Evolutionary conservation across 1,140 invertebrate species (phyloP).

Genomic region (Streblospio benedicti): DNA sequence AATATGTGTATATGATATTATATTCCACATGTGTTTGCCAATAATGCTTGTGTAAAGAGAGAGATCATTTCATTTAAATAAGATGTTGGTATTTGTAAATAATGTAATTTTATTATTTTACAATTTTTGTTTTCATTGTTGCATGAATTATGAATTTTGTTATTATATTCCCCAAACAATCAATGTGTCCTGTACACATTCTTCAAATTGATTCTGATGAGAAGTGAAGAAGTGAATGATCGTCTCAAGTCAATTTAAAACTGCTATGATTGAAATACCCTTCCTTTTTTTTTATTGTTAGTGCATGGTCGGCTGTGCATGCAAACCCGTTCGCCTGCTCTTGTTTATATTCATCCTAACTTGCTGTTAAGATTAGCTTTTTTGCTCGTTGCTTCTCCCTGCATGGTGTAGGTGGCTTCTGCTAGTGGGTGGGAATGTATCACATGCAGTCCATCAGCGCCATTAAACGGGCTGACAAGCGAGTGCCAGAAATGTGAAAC

Average conservation of each 20-base stretch:
- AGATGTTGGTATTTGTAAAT: no score
- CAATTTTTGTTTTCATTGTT: no score
- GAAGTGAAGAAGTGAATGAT: neutral
- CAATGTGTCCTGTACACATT: no score
- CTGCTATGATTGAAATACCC: neutral
- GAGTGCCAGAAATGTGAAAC: neutral
- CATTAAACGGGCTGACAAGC: neutral
- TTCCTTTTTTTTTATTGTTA: constrained; percentile 26
- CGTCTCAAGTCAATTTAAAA: neutral
- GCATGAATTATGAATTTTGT: no score
- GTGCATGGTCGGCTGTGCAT: constrained; percentile 26
- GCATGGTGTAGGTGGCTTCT: neutral
- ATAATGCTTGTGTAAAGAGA: no score
- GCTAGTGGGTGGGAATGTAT: neutral
- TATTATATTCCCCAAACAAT: no score
- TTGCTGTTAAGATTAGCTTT: neutral
- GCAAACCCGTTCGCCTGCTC: neutral
- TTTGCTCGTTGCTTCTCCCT: neutral
- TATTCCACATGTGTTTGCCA: no score
- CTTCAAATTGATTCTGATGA: no score
- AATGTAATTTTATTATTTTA: no score
- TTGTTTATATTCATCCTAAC: neutral
- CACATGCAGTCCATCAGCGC: neutral
- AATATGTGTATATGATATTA: no score
- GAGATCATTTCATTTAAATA: no score